Evolutionary conservation across 92 coral and sea anemone genomes (phyloP), one percentile per base, ranked within the genome.

Genomic region (Porites lobata): DNA sequence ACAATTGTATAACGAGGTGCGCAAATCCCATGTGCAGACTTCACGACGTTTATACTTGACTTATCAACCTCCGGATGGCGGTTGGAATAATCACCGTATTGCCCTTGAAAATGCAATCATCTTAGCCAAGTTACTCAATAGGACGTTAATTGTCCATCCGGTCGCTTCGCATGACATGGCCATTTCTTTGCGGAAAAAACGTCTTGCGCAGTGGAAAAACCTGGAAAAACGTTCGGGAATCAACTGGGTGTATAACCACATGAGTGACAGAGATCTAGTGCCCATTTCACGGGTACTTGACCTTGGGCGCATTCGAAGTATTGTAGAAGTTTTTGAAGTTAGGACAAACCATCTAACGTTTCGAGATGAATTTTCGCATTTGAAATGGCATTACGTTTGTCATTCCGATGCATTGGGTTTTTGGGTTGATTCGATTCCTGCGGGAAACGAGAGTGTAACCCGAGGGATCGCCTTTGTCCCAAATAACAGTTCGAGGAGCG

Each of bases 61-160:
- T 63, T 88, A 88, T 56, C 91, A 88, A 54, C 91, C 91, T n/a
- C 91, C 91, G 57, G 91, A 88, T 69, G 91, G 87, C 80, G 91
- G 91, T 26, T 88, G 91, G 91, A 88, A 88, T 67, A 88, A 88
- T 58, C 91, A 88, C 12, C 78, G 91, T 18, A 88, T 88, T 52
- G 91, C 91, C 63, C 73, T 88, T 57, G 91, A 88, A 69, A 88
- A 88, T 82, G 88, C 88, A 65, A 54, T 88, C 43, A 53, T 88
- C 26, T 73, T 88, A 78, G 91, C 91, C 14, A 88, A 75, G 56
- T 76, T 88, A 69, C 87, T 88, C 43, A 88, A 88, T 52, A 81
- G 91, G 59, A 88, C 91, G n/a, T 61, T 88, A 10, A 66, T 88
- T 12, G 76, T 82, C 11, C 91, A 88, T 58, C 91, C 91, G 57